phyloP scores from a whole-genome alignment of 2,888 invertebrate species.

The Eudasyphora cyanicolor region DNA sequence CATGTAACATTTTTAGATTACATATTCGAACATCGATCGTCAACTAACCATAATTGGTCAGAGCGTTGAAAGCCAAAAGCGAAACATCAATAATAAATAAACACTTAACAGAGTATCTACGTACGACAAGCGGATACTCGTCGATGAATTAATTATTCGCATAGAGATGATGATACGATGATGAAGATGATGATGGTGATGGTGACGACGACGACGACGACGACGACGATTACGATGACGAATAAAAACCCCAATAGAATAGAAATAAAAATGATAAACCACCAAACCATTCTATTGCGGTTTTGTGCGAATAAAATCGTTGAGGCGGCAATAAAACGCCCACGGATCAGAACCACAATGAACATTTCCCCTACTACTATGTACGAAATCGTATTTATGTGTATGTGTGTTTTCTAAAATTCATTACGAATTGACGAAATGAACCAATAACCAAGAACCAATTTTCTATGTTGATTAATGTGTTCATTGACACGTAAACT shows the following conservation, averaged over 20 bases:
- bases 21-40: background rate
- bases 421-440: background rate
- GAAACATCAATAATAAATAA: background rate
- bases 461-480: background rate
- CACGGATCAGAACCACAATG: conserved; percentile 43
- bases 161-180: too few relatives aligned
- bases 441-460: too few relatives aligned
- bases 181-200: too few relatives aligned
- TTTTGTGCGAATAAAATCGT: conserved; percentile 44
- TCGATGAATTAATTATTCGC: conserved; percentile 42
- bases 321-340: conserved; percentile 59
- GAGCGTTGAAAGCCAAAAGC: background rate
- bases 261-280: background rate
- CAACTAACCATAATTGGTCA: background rate
- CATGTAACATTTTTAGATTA: background rate
- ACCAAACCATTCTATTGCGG: background rate
- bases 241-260: background rate
- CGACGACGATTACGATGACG: background rate
- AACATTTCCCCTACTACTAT: background rate
- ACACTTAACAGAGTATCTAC: background rate
- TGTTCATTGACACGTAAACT: conserved; percentile 30
- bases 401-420: too few relatives aligned
- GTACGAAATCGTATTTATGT: background rate
- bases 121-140: background rate
- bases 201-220: too few relatives aligned